These are phyloP conservation scores for Pterostichus madidus DNA, from an alignment of 2,888 invertebrate species.

Conservation along the genomic window DNA sequence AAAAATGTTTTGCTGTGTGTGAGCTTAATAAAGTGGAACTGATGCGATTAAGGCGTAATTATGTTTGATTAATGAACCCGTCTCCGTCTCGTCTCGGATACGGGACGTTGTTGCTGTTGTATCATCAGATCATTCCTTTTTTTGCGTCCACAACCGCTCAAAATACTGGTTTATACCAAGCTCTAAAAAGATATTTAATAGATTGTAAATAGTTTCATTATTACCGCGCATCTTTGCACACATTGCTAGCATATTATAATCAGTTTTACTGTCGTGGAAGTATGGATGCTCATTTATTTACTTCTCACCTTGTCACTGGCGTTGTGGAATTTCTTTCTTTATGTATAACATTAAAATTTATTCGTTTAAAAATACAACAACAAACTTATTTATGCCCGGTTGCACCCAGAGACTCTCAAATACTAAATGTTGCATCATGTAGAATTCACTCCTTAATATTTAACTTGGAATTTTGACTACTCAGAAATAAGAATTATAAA, in stretches of 20 bases:
- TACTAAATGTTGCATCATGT: too few relatives aligned
- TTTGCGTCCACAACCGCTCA: conserved; percentile 1
- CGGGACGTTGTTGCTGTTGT: conserved; percentile 31
- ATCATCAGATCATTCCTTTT: conserved; percentile 13
- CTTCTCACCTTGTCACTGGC: conserved; percentile 22
- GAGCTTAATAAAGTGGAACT: conserved; percentile 64
- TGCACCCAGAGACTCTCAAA: too few relatives aligned
- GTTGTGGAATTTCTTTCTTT: too few relatives aligned
- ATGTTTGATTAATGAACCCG: conserved; percentile 64
- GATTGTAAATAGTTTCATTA: conserved; percentile 40
- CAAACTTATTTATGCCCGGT: too few relatives aligned
- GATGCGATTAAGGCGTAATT: conserved; percentile 63
- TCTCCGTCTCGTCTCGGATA: conserved; percentile 28
- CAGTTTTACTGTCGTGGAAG: background rate
- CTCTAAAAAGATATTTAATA: conserved; percentile 35
- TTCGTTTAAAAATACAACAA: too few relatives aligned
- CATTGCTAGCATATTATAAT: conserved; percentile 20
- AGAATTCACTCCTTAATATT: too few relatives aligned
- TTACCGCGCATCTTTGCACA: conserved; percentile 1
- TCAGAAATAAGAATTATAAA: too few relatives aligned
- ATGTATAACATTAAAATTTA: too few relatives aligned
- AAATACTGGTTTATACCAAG: conserved; percentile 28
- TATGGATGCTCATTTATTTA: conserved; percentile 6
- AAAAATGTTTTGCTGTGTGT: conserved; percentile 61
- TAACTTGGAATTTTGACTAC: too few relatives aligned